Base-by-base conservation (phyloP, 2,888 invertebrate genomes). In the Zeuzera pyrina region DNA sequence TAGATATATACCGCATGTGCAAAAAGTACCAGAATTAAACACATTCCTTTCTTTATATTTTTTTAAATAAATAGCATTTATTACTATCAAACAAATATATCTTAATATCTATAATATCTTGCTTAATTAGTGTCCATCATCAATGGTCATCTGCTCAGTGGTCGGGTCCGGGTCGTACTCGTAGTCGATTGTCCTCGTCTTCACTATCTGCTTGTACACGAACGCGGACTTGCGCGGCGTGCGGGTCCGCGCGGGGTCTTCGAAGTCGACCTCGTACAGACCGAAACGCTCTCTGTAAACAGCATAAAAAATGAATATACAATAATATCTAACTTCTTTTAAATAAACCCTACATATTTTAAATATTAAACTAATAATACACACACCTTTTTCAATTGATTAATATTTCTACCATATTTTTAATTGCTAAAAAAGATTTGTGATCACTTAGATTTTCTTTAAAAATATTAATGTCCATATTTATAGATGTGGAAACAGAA, bases 191-290 rank as follows among this genome's bases (percentile, higher is more conserved):
- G 38, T 41, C 32, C 71, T 68, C n/a, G 68, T 76, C 45, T 71
- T 71, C 31, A 87, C 73, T 31, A 89, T 67, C 21, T 84, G 61
- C 43, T 84, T 85, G 58, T 85, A 87, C 42, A 86, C 84, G 27
- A 70, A 52, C 0, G 86, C 86, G 0, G 91, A 91, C 25, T 78
- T 74, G 51, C 90, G 90, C 0, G 89, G 84, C 0, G 84, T 87
- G 45, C 92, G 84, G 1, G 86, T 77, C 45, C 88, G 85, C 1
- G 73, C 69, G 0, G 87, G 84, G 42, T 86, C 85, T 8, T 72
- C 68, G 55, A 90, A 90, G 59, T 93, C 86, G 0, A 92, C 89
- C 15, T 84, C 61, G 49, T 88, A 89, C 0, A 92, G 45, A 3
- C 92, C 92, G 57, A 90, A 92, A 47, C 84, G 84, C 43, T 86